phyloP scores from a whole-genome alignment of 2,797 vertebrate genomes.

The Lepilemur septentrionalis region DNA sequence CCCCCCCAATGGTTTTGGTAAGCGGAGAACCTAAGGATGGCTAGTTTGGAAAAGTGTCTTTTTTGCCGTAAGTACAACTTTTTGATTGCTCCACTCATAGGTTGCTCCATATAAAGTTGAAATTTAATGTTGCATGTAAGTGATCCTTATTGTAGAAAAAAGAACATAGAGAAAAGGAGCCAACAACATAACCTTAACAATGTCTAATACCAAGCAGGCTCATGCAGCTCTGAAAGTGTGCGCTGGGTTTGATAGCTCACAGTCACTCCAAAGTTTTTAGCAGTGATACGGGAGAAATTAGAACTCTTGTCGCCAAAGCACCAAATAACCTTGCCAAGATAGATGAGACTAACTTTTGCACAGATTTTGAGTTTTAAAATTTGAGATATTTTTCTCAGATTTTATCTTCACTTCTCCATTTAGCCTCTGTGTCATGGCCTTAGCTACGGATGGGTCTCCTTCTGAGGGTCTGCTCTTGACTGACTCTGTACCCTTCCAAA shows the following conservation, averaged over 20 bases:
- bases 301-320: not conserved
- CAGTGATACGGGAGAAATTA: not conserved
- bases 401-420: not conserved
- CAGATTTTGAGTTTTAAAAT: not conserved
- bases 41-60: constrained; percentile 13
- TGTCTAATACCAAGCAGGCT: not conserved
- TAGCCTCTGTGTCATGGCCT: not conserved
- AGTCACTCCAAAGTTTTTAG: not conserved
- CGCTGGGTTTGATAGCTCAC: not conserved
- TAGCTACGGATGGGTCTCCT: not conserved
- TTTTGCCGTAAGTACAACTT: not conserved
- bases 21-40: not conserved
- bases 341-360: not conserved
- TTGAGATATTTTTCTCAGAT: not conserved
- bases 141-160: not conserved
- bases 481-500: not conserved
- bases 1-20: not conserved
- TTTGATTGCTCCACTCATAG: not conserved
- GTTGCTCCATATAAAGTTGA: not conserved
- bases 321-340: not conserved
- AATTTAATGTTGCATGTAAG: not conserved
- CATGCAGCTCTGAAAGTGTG: not conserved
- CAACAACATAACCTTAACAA: not conserved
- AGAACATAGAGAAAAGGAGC: not conserved
- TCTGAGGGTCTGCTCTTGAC: not conserved